Base-by-base conservation (phyloP, 2,888 invertebrate genomes). In the Adelognathus sp. region DNA sequence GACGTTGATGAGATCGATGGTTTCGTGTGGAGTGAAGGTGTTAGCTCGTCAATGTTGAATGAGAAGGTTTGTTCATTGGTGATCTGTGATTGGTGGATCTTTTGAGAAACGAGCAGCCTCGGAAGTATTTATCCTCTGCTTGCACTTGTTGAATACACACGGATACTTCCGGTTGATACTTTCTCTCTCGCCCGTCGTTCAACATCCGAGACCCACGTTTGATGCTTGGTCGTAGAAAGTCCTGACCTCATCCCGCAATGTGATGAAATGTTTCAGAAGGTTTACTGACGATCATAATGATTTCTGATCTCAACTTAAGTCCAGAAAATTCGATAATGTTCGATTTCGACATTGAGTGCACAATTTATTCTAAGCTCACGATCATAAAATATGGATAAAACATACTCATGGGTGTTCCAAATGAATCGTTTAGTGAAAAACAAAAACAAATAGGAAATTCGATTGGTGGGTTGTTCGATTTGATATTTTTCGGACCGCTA, bases 131-230 rank as follows among this genome's bases (percentile, higher is more conserved):
- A n/a, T 52, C 24, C 21, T 6, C 3, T 7, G 21, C 3, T 21
- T 9, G 64, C 56, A 39, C 54, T 66, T 9, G 29, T n/a, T 4
- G 4, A 3, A 11, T 46, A 46, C 41, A 24, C 33, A 56, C 41
- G 39, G 41, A 52, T 58, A 72, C 61, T 75, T 78, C 74, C 71
- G 71, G 18, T 69, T 33, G 7, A 16, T 36, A 86, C 86, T 86
- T 87, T 88, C 88, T 86, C 88, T 83, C 86, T 84, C 83, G 86
- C 81, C 82, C 85, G 83, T 84, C 86, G 85, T 85, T 82, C 84
- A 85, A n/a, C 52, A 11, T 46, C 33, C 33, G 50, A 50, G 9
- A 11, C 24, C 6, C 50, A 33, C 14, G 31, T 46, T 33, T 56
- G 46, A 60, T 72, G 63, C 63, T 77, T 82, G 81, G 85, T 24